Evolutionary conservation across 2,113 vertebrate genomes (phyloP), one percentile per base, ranked within the genome.

Genomic region (Centropus unirufus): DNA sequence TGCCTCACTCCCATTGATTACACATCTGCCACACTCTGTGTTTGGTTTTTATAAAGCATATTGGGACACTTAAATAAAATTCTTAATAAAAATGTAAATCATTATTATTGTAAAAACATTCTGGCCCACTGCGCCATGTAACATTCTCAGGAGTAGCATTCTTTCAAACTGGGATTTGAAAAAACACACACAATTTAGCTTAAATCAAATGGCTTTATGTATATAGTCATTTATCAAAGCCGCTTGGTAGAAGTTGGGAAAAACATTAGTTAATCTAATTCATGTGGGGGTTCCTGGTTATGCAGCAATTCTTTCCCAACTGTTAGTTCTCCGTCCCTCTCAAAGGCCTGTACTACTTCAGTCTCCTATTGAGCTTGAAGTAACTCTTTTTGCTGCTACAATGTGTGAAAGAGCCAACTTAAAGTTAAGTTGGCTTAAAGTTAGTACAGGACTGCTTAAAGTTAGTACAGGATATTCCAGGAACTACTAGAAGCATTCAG

Each of bases 91-190:
- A 90, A 88, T 83, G 29, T 39, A 95, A 95, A 91, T 69, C 82
- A 84, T 87, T 83, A 74, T 69, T 78, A 89, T 76, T 92, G 72
- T 87, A 96, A 96, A 96, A 94, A 93, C 67, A 89, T 87, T n/a
- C 93, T 96, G 96, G 87, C 61, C 91, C 64, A 39, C 86, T 95
- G 36, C 66, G 80, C 61, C 44, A 51, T 24, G 52, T 55, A 95
- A 77, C 90, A 93, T 95, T 95, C 85, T 94, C 87, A 95, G 73
- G 78, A 92, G 78, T 69, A 72, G 47, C 29, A 30, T 92, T 85
- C 57, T 90, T 88, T 94, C 89, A 93, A 90, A 87, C 83, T 90
- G 93, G 91, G 88, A 97, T 96, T 97, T 97, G 83, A 96, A 97
- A 93, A 94, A 86, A 19, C 92, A 49, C 94, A 92, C 81, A 81